Conservation (phyloP, 2,888 invertebrate species). For the Melanostoma scalare region DNA sequence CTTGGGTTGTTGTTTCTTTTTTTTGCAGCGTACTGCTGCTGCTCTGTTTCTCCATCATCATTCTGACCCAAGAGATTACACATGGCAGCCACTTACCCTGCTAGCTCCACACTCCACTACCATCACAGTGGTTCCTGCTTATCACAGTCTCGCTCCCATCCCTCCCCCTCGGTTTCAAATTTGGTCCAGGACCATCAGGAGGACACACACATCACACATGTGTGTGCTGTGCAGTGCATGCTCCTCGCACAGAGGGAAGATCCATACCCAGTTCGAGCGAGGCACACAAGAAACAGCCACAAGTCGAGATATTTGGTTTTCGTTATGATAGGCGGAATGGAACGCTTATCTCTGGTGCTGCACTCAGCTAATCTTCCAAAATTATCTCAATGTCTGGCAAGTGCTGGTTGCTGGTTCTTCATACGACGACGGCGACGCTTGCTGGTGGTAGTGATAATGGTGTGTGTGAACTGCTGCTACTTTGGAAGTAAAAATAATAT, state of each 20-base stretch:
- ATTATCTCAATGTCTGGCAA: constrained; percentile 76
- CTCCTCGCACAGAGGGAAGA: constrained; percentile 17
- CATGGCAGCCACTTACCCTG: constrained; percentile 68
- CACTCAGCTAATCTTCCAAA: constrained; percentile 77
- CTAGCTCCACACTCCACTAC: constrained; percentile 38
- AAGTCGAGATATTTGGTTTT: constrained; percentile 75
- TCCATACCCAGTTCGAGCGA: constrained; percentile 5
- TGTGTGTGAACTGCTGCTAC: constrained; percentile 24
- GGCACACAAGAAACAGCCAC: constrained; percentile 69
- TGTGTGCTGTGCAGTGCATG: neutral
- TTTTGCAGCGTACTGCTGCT: constrained; percentile 10
- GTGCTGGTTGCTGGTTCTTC: constrained; percentile 49
- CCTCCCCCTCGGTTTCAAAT: constrained; percentile 8
- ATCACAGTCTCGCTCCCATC: constrained; percentile 42
- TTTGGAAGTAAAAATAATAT: constrained; percentile 17
- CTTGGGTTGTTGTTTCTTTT: constrained; percentile 24
- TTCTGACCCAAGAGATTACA: constrained; percentile 61
- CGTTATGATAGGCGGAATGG: constrained; percentile 76
- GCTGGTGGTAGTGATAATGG: constrained; percentile 25
- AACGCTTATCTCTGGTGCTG: constrained; percentile 75
- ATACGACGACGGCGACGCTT: constrained; percentile 24
- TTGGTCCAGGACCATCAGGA: constrained; percentile 4
- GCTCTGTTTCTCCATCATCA: constrained; percentile 63
- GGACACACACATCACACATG: neutral
- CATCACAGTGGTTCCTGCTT: constrained; percentile 34